Base-by-base conservation (phyloP, 2,888 invertebrate species). In the Aporophyla nigra region DNA sequence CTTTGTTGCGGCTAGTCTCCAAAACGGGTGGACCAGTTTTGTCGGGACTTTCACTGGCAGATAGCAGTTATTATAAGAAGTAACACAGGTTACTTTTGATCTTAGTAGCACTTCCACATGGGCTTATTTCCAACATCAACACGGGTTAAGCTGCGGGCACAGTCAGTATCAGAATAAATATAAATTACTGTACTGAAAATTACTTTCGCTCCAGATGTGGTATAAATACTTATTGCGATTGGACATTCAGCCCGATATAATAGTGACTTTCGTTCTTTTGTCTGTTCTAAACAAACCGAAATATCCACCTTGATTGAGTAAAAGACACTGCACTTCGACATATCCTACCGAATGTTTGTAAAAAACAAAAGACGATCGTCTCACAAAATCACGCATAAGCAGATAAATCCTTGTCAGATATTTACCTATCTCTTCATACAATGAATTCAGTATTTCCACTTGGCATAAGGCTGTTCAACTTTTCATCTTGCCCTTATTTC, bases 401-500 rank as follows among this genome's bases (percentile, higher is more conserved):
- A 54, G 33, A 71, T 67, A 67, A 71, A 67, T 67, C 49, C 9
- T 10, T n/a, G 33, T 33, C 19, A 46, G 33, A 5, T 46, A 46
- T 49, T 53, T 33, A 24, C 59, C 58, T 51, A 59, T 33, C 40
- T 51, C n/a, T 61, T 24, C 21, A 12, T 46, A 59, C 9, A 46
- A 16, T 59, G 33, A 77, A 68, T 62, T 62, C 70, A 69, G 56
- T 65, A 71, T 78, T 65, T 71, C 63, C 7, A 54, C 63, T 53
- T 65, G 58, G 70, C 70, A 65, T 78, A 78, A 70, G 79, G 53
- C 63, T 71, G 54, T 59, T 66, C 21, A 70, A 51, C 71, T 71
- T 78, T 71, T 71, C 70, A 66, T 78, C 27, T n/a, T 49, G 21
- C 63, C 70, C 14, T 66, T 71, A 78, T 78, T 78, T 78, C 78